phyloP scores from a whole-genome alignment of 2,113 vertebrate genomes.

The Rhipidura dahli region DNA sequence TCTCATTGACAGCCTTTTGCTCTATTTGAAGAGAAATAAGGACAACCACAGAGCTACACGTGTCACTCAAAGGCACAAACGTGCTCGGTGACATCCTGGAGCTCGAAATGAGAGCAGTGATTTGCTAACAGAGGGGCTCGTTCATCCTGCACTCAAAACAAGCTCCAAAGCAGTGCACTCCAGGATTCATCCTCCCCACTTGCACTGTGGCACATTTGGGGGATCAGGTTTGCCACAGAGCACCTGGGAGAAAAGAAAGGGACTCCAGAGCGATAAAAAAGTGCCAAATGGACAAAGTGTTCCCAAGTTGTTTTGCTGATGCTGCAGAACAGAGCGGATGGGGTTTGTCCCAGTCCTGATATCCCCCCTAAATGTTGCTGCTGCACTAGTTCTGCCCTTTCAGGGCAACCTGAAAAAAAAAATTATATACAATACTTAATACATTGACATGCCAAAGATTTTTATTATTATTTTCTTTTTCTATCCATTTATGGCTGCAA shows the following conservation, averaged over 20 bases:
- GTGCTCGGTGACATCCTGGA: background rate
- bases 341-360: background rate
- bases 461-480: constrained; percentile 15
- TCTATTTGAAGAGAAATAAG: background rate
- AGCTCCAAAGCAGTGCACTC: background rate
- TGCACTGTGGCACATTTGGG: background rate
- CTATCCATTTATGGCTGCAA: constrained; percentile 81
- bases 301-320: background rate
- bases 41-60: background rate
- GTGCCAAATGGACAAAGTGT: background rate
- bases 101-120: background rate
- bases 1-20: background rate
- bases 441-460: constrained; percentile 55
- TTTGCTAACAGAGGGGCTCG: background rate
- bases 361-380: background rate
- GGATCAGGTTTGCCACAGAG: background rate
- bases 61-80: background rate
- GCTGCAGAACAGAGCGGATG: background rate
- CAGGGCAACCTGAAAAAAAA: background rate
- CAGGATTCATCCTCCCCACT: background rate
- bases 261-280: background rate
- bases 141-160: background rate
- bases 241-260: background rate
- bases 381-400: background rate
- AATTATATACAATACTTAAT: background rate